A percentile compares a stretch with the other conserved stretches of the same genome.
Evolutionary conservation across 2,113 vertebrate genomes (phyloP).

Genomic region (Silurus asotus): DNA sequence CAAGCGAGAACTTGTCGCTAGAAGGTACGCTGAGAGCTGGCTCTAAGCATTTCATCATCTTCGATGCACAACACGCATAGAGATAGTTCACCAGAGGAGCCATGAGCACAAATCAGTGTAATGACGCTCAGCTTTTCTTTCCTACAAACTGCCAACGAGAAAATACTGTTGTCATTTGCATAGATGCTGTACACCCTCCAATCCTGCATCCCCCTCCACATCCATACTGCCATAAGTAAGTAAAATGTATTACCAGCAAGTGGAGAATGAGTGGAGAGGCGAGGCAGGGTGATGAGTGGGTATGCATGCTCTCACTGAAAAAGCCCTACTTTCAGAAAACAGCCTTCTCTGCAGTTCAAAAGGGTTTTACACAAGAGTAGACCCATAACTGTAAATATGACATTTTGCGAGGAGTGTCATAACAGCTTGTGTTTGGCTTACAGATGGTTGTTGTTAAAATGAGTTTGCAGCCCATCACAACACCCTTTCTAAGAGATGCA

Average conservation of each 20-base stretch:
- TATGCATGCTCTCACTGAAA: conserved; percentile 64
- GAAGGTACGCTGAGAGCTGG: conserved; percentile 28
- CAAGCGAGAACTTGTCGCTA: conserved; percentile 31
- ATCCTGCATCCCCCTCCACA: conserved; percentile 32
- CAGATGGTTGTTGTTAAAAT: conserved; percentile 45
- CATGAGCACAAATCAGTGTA: conserved; percentile 60
- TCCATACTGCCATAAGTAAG: conserved; percentile 68
- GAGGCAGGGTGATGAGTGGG: conserved; percentile 63
- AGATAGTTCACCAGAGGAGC: conserved; percentile 51
- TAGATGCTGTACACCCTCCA: conserved; percentile 57
- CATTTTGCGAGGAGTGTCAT: conserved; percentile 48
- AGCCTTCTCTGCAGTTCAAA: conserved; percentile 57
- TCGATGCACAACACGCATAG: conserved; percentile 43
- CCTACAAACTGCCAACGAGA: conserved; percentile 64
- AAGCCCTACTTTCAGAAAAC: conserved; percentile 59
- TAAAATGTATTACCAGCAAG: conserved; percentile 68
- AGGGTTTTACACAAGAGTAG: conserved; percentile 59
- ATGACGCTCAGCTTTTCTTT: conserved; percentile 65
- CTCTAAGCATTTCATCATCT: conserved; percentile 45
- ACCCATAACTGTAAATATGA: conserved; percentile 61
- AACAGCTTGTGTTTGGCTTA: conserved; percentile 45
- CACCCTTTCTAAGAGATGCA: conserved; percentile 29
- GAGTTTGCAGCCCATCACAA: conserved; percentile 39
- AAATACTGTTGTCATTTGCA: conserved; percentile 72
- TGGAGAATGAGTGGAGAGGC: conserved; percentile 29